Conservation (phyloP, 2,888 invertebrate genomes). For the Epinotia nisella region DNA sequence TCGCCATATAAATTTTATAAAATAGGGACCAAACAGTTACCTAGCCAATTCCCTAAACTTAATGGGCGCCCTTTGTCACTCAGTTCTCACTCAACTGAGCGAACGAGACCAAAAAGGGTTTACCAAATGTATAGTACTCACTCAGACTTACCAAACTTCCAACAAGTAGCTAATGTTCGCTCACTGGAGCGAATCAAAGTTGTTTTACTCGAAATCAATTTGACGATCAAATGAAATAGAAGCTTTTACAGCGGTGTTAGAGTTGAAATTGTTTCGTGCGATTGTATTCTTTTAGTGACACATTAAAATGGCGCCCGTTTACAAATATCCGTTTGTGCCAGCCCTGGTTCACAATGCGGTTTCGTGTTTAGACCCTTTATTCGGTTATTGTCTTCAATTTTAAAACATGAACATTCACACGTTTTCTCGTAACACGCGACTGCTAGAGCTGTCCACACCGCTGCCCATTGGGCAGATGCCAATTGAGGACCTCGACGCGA, state of each 20-base stretch:
- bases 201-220: slow-evolving; percentile 38
- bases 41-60: neutral
- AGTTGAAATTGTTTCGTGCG: slow-evolving; percentile 42
- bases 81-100: slow-evolving; percentile 12
- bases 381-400: slow-evolving; percentile 43
- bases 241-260: neutral
- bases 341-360: slow-evolving; percentile 52
- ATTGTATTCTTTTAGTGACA: slow-evolving; percentile 49
- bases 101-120: slow-evolving; percentile 27
- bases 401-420: neutral
- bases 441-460: no score
- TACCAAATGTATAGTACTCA: slow-evolving; percentile 29
- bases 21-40: neutral
- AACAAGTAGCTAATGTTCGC: slow-evolving; percentile 34
- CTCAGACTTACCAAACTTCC: slow-evolving; percentile 32
- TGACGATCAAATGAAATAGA: neutral
- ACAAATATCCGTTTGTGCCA: slow-evolving; percentile 51
- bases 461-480: no score
- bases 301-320: slow-evolving; percentile 56
- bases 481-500: no score
- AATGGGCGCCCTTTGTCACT: slow-evolving; percentile 5
- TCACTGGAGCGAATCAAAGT: slow-evolving; percentile 41
- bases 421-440: no score
- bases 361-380: slow-evolving; percentile 49
- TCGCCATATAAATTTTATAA: no score